Base-by-base conservation (phyloP, 2,797 vertebrate species). In the Melanotaenia parkinsoni region DNA sequence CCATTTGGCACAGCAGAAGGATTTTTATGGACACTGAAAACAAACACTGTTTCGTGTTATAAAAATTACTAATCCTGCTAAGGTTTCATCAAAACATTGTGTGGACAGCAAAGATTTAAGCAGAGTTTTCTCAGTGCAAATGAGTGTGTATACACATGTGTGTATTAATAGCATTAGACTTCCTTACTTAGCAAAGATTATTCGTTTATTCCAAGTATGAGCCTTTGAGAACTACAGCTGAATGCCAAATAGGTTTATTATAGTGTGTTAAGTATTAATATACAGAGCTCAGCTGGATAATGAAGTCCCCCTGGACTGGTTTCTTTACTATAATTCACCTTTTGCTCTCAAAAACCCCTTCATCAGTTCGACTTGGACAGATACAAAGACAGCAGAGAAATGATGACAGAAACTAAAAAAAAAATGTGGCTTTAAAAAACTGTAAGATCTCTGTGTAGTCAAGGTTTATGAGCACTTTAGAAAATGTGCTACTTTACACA, bases 201-300 rank as follows among this genome's bases (percentile, higher is more conserved):
- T 74, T 75, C 58, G 74, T 57, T 75, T 81, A 87, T 77, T 85
- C 70, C 35, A 51, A 81, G 43, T 58, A 47, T 45, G 13, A 78
- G 67, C 63, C 50, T 43, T 30, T 53, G 67, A 86, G 72, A 79
- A 63, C 53, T 45, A 51, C 57, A 53, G 60, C 71, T 82, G 88
- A 85, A 90, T 84, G 79, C 68, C 53, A 85, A 86, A 78, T 68
- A 72, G 59, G n/a, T 66, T 74, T 70, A 28, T 76, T 53, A 45
- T 28, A 58, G 59, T 60, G 51, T 77, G 69, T 86, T 51, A 86
- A 71, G 63, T 78, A 65, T 74, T 73, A 33, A 63, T 75, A 63
- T 58, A 35, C 58, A 74, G 58, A 72, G 43, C 13, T 37, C 32
- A 11, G 40, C 40, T 45, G 24, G 54, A 50, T 87, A 87, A 90